Base-by-base conservation (phyloP, 2,888 invertebrate species). In the Uropetala carovei region DNA sequence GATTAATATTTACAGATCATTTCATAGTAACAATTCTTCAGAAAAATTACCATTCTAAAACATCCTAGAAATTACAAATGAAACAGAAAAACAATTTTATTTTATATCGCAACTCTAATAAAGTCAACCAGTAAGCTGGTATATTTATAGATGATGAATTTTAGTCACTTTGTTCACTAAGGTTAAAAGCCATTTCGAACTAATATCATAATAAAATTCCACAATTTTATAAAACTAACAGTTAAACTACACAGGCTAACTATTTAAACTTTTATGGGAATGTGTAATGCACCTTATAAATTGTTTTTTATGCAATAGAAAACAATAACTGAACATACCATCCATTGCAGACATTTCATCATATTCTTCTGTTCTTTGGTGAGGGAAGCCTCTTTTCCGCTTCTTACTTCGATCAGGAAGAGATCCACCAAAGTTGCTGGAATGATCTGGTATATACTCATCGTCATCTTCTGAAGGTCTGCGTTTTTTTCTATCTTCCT, bases 321-420 rank as follows among this genome's bases (percentile, higher is more conserved):
- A 8, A 14, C 0, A 68, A 18, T 18, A 16, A 8, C 7, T 22
- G 60, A 3, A 89, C 89, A 43, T 64, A 89, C 89, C 89, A 64
- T 89, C 89, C 30, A 43, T 89, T 13, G 60, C 64, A 16, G 89
- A 89, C 64, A 60, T 56, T 64, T 89, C 89, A 64, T 89, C 89
- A 64, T 64, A 89, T 16, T 89, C 93, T 68, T 93, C 93, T 14
- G 92, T 83, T 83, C 75, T 93, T 84, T 93, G 93, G 64, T 93
- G 93, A 8, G 92, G 92, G 64, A 93, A 84, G 83, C 92, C 95
- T 94, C 93, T 94, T 94, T 93, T 95, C 94, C 18, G 95, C 94
- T 56, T 95, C 94, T 68, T 94, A 92, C 93, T 93, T 81, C 92
- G 93, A 92, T 93, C 93, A 60, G 93, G 92, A 11, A 93, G 92